Conservation (phyloP, 2,113 vertebrate species). For the Fregetta grallaria region DNA sequence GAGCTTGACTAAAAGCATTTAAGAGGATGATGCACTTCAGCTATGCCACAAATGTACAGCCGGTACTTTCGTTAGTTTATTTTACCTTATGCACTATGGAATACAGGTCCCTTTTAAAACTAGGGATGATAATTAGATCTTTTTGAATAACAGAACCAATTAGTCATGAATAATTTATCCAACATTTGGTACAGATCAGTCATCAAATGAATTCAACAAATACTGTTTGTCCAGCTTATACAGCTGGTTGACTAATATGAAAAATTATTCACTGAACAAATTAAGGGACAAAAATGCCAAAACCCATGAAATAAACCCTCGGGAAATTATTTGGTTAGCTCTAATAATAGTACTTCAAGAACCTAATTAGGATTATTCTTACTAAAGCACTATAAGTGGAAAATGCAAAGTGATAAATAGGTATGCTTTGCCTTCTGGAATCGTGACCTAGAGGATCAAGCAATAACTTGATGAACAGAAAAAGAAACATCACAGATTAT, state of each 20-base stretch:
- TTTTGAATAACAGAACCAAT: background rate
- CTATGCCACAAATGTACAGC: background rate
- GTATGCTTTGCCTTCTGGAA: background rate
- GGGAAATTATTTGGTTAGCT: constrained; percentile 5
- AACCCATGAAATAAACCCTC: background rate
- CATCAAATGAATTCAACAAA: constrained; percentile 16
- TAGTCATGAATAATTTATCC: constrained; percentile 35
- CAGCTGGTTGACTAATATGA: constrained; percentile 3
- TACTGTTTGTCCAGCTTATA: constrained; percentile 14
- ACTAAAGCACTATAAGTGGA: background rate
- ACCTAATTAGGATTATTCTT: background rate
- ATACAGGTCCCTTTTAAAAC: background rate
- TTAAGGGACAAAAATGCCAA: background rate
- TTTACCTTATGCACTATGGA: background rate
- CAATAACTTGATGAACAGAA: background rate
- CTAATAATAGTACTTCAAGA: constrained; percentile 8
- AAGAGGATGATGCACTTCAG: background rate
- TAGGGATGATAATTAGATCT: background rate
- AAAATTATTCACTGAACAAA: background rate
- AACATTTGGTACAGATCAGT: constrained; percentile 5
- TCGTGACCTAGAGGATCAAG: background rate
- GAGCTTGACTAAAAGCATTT: background rate
- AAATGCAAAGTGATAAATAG: background rate
- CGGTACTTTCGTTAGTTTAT: background rate
- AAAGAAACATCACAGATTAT: background rate